These are phyloP conservation scores for Teleogryllus occipitalis DNA, from an alignment of 1,140 invertebrate species.

Conservation along the genomic window DNA sequence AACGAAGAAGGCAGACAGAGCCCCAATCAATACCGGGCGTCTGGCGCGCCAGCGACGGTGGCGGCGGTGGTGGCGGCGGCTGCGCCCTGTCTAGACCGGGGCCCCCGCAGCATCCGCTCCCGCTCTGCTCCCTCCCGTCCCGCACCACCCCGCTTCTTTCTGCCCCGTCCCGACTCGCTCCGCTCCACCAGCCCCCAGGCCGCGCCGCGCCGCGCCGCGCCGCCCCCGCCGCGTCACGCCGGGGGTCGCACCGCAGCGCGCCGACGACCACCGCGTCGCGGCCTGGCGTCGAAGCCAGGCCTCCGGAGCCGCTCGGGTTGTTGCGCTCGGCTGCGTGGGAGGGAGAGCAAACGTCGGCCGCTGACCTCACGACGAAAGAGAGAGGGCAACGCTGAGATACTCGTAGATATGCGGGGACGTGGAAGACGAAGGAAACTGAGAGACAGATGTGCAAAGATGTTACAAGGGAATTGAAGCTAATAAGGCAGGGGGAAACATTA, in stretches of 20 bases:
- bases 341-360: no score
- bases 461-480: no score
- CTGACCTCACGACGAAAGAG: no score
- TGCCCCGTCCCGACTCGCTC: neutral
- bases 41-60: neutral
- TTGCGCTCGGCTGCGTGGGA: neutral
- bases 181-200: neutral
- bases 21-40: neutral
- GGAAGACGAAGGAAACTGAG: no score
- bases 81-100: neutral
- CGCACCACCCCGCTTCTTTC: neutral
- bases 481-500: no score
- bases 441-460: no score
- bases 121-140: neutral
- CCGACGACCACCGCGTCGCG: neutral
- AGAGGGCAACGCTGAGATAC: no score
- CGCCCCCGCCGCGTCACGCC: neutral
- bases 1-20: neutral
- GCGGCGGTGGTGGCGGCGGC: no score
- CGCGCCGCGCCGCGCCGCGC: no score
- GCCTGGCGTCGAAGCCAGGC: neutral
- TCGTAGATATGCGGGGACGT: no score
- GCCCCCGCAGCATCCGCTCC: neutral
- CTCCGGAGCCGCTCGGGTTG: neutral
- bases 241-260: no score